Base-by-base conservation (phyloP, 2,888 invertebrate genomes). In the Siphlonurus alternatus region DNA sequence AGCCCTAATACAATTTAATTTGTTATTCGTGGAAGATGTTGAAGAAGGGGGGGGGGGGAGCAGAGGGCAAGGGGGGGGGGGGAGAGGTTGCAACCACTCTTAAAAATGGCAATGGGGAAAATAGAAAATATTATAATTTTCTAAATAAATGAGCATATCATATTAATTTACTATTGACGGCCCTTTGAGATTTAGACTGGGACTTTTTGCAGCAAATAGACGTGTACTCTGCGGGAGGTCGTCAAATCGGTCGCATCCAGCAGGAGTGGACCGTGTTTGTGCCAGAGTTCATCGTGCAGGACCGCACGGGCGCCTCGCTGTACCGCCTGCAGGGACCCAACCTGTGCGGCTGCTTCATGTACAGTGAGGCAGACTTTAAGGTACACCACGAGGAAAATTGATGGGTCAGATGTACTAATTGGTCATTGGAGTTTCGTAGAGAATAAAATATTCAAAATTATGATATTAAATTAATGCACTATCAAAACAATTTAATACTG, bases 291-390 rank as follows among this genome's bases (percentile, higher is more conserved):
- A 78, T 80, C 18, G 82, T 93, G 60, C 80, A 84, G 66, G 84
- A 90, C 71, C 79, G 79, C 0, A 75, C 76, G 2, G 83, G 83
- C 18, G 79, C 83, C 66, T 78, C 83, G 23, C 73, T 89, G 1
- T 87, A 85, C 72, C 78, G 81, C 64, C 82, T 93, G 61, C 84
- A 87, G 70, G 91, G 91, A 0, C 89, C 91, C 2, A 79, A 79
- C n/a, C 79, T 79, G 65, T 84, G 78, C 72, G 80, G 79, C 61
- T 85, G 79, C 71, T 82, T 82, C 66, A 75, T 79, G 64, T 81
- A 81, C 72, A 81, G 80, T 63, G 82, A 85, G 69, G 79, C 81
- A 38, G 82, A 83, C 70, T 87, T 87, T 70, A 79, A 81, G 74
- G 83, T 83, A 74, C 66, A 22, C 71, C 61, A 23, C 25, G 38